Conservation (phyloP, 2,113 vertebrate species). For the Ivindomyrus marchei region DNA sequence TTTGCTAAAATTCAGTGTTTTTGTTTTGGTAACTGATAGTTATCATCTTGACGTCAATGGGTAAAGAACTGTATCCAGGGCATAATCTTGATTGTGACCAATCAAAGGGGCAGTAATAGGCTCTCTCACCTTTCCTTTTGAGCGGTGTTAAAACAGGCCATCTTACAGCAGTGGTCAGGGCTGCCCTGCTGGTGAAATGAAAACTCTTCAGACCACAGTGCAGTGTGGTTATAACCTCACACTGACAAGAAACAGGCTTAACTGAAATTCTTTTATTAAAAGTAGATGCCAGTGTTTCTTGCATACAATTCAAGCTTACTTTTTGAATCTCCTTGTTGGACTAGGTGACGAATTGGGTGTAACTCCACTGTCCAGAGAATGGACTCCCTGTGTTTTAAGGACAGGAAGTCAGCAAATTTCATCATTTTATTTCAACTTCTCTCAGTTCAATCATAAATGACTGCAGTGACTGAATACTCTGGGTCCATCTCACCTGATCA, state of each 20-base stretch:
- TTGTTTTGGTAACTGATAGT: not conserved
- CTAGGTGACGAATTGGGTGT: constrained; percentile 70
- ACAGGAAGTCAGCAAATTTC: not conserved
- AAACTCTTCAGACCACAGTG: not conserved
- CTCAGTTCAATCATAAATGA: not conserved
- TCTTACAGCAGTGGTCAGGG: constrained; percentile 49
- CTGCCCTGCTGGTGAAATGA: constrained; percentile 44
- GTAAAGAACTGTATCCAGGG: not conserved
- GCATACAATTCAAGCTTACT: constrained; percentile 27
- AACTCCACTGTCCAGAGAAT: constrained; percentile 57
- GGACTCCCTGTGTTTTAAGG: constrained; percentile 48
- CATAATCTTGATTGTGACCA: not conserved
- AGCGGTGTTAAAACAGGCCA: constrained; percentile 57
- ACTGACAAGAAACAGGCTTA: not conserved
- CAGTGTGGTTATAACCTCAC: not conserved
- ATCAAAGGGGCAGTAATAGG: not conserved
- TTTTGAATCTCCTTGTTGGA: constrained; percentile 63
- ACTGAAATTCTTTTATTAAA: not conserved
- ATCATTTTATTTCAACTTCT: not conserved
- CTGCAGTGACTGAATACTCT: not conserved
- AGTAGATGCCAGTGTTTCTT: not conserved
- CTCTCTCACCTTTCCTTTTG: constrained; percentile 63
- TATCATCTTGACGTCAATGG: not conserved
- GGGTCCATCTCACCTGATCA: constrained; percentile 45
- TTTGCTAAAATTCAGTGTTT: not conserved